Conservation (phyloP, 2,113 vertebrate genomes). For the Myrmecophaga tridactyla region DNA sequence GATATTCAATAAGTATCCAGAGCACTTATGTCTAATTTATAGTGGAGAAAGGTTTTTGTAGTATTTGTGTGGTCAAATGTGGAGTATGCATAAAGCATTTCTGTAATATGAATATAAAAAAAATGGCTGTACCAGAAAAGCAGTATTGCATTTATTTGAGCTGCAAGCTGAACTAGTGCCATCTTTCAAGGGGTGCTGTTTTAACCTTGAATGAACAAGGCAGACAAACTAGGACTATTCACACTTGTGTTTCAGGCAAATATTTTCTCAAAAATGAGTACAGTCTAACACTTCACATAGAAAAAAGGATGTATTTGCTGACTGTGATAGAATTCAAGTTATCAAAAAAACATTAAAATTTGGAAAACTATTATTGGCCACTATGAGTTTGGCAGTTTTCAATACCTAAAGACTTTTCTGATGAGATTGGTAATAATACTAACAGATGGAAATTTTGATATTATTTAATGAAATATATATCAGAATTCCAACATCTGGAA, state of each 20-base stretch:
- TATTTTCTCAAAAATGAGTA: not conserved
- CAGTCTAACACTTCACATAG: not conserved
- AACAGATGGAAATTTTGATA: not conserved
- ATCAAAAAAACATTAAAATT: not conserved
- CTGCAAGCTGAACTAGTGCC: not conserved
- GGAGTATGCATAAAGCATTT: not conserved
- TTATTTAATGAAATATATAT: not conserved
- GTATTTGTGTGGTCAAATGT: not conserved
- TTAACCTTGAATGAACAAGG: not conserved
- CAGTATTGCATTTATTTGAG: accelerated
- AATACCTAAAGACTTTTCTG: not conserved
- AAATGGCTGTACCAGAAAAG: not conserved
- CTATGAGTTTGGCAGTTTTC: not conserved
- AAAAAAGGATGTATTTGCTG: not conserved
- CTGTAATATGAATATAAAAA: too few relatives aligned
- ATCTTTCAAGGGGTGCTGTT: not conserved
- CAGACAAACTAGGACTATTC: not conserved
- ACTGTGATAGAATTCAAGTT: not conserved
- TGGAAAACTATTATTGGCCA: not conserved
- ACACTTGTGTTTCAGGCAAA: not conserved
- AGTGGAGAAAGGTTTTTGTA: not conserved
- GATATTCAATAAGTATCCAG: not conserved
- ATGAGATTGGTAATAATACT: not conserved
- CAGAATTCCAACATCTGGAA: not conserved
- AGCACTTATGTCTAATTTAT: not conserved